Percentiles rank a stretch among this genome's conserved stretches.
phyloP scores from a whole-genome alignment of 2,797 vertebrate species.

The Cynopterus sphinx region DNA sequence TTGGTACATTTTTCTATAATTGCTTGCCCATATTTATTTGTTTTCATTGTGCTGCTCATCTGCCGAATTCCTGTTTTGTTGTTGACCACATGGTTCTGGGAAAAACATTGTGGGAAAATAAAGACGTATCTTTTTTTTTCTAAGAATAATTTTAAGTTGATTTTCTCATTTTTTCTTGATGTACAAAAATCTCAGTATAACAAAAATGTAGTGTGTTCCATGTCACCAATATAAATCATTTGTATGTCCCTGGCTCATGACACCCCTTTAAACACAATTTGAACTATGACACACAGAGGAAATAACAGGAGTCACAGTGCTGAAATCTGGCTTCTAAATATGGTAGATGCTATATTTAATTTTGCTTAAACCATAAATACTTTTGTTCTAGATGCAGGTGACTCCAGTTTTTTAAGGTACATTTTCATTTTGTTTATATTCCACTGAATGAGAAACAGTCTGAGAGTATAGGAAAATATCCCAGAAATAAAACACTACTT shows the following conservation, averaged over 20 bases:
- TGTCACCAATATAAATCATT: neutral
- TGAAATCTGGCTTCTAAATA: neutral
- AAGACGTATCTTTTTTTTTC: neutral
- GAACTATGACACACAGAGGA: neutral
- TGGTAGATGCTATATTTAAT: neutral
- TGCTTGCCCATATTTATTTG: neutral
- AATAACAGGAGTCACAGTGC: neutral
- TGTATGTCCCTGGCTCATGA: fast-evolving
- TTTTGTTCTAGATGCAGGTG: neutral
- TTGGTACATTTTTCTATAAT: neutral
- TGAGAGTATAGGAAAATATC: neutral
- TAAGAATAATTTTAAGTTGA: neutral
- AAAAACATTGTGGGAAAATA: neutral
- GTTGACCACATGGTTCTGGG: neutral
- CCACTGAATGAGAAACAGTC: neutral
- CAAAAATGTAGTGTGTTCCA: neutral
- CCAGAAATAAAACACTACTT: neutral
- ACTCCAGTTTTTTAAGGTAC: neutral
- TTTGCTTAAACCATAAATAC: neutral
- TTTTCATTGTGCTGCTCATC: neutral
- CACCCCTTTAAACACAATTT: neutral
- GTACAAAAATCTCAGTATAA: neutral
- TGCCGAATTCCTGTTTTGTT: neutral
- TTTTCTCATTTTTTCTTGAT: neutral
- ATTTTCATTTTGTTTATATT: neutral